Base-by-base conservation (phyloP, 2,797 vertebrate genomes). In the Myiothlypis chrysogaster region DNA sequence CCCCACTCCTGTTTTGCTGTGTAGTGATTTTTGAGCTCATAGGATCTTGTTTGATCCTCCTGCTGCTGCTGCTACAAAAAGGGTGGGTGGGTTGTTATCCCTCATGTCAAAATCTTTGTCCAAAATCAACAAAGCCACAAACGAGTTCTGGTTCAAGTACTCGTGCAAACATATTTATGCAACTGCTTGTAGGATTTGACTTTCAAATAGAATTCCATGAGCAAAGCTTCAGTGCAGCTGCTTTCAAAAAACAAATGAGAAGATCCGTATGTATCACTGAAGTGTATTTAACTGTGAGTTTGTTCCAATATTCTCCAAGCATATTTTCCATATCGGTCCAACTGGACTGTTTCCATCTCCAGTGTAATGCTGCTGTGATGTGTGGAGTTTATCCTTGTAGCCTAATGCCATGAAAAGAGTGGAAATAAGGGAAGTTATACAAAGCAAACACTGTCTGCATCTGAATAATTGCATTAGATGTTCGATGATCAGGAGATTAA, bases 171-270 rank as follows among this genome's bases (percentile, higher is more conserved):
- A 57, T 82, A 93, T 92, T 96, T 94, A 78, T 96, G 87, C 91
- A 94, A 94, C 88, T 95, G 78, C 82, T 92, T 94, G 90, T 82
- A 93, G 89, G 78, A 83, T 96, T 93, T 91, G 89, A 83, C 91
- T 97, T 94, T 82, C 93, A 96, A 73, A 93, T 87, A 78, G 80
- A 94, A 90, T 89, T 90, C 93, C 83, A 79, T 64, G 78, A 95
- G 87, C 82, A 87, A 92, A 94, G 44, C 83, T 94, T 83, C 69
- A 43, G 15, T 91, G 39, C 69, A 87, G 73, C 96, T 96, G 92
- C 91, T 91, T 96, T 84, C 68, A 92, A 57, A 91, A 95, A 94
- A 72, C 60, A 95, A 94, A 73, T 82, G 43, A 91, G 77, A 23
- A 75, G 68, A 76, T 71, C 91, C 77, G 23, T 85, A 53, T 85